Percentiles rank a stretch among this genome's conserved stretches.
phyloP scores from a whole-genome alignment of 2,113 vertebrate genomes.

The Castor canadensis region DNA sequence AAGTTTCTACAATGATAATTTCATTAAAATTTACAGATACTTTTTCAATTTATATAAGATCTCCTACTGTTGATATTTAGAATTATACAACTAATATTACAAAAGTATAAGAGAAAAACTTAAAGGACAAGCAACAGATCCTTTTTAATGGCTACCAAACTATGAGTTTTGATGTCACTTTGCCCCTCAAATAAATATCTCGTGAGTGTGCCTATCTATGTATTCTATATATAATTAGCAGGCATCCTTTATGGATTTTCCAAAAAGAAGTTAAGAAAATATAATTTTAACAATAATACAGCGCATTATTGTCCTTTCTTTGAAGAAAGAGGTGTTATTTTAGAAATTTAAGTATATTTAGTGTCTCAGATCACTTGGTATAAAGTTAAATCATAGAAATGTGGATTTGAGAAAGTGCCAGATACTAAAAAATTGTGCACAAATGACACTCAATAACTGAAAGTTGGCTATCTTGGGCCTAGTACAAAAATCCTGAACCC shows the following conservation, averaged over 20 bases:
- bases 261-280: not conserved
- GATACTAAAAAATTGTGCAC: not conserved
- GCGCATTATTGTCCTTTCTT: not conserved
- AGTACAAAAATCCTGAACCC: not conserved
- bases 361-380: not conserved
- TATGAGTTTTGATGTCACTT: not conserved
- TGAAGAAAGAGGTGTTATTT: conserved; percentile 16
- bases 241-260: not conserved
- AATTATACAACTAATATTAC: not conserved
- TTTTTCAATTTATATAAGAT: not conserved
- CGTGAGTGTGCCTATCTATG: not conserved
- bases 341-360: not conserved
- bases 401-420: not conserved
- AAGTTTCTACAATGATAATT: not conserved
- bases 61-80: not conserved
- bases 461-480: not conserved
- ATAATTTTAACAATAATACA: not conserved
- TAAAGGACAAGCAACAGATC: not conserved
- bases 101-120: not conserved
- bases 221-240: not conserved
- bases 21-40: not conserved
- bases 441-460: not conserved
- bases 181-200: not conserved
- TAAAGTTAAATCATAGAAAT: not conserved
- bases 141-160: not conserved